Conservation (phyloP, 1,140 invertebrate species). For the Drosophila parvula region DNA sequence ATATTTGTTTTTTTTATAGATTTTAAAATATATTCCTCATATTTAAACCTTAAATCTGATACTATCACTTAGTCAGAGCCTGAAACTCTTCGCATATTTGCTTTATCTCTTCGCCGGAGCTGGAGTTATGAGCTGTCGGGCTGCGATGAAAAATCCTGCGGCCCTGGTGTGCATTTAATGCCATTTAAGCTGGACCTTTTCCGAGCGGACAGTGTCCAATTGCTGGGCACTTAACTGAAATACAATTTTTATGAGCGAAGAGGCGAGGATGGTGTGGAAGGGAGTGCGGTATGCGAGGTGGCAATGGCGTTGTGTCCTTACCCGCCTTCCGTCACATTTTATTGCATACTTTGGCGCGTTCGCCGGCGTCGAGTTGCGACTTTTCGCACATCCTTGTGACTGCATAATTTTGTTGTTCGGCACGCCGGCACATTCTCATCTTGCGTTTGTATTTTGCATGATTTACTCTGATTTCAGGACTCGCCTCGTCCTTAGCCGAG, state of each 20-base stretch:
- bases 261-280: background rate
- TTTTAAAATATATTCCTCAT: background rate
- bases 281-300: background rate
- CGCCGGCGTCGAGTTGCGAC: constrained; percentile 53
- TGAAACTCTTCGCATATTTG: constrained; percentile 2
- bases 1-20: too few relatives aligned
- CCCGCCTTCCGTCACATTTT: constrained; percentile 30
- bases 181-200: constrained; percentile 57
- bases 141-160: constrained; percentile 18
- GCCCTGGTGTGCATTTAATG: constrained; percentile 57
- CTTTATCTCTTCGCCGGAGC: background rate
- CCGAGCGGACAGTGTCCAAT: constrained; percentile 39
- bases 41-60: background rate
- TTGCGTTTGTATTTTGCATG: constrained; percentile 67
- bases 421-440: constrained; percentile 53
- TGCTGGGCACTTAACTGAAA: constrained; percentile 67
- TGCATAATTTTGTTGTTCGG: constrained; percentile 66
- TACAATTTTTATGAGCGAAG: constrained; percentile 61
- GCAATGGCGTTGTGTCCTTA: constrained; percentile 14
- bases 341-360: constrained; percentile 61
- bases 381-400: constrained; percentile 67
- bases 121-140: constrained; percentile 32
- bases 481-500: constrained; percentile 8
- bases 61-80: background rate
- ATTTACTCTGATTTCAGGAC: constrained; percentile 72